Base-by-base conservation (phyloP, 1,140 invertebrate species). In the Doryteuthis pealeii region DNA sequence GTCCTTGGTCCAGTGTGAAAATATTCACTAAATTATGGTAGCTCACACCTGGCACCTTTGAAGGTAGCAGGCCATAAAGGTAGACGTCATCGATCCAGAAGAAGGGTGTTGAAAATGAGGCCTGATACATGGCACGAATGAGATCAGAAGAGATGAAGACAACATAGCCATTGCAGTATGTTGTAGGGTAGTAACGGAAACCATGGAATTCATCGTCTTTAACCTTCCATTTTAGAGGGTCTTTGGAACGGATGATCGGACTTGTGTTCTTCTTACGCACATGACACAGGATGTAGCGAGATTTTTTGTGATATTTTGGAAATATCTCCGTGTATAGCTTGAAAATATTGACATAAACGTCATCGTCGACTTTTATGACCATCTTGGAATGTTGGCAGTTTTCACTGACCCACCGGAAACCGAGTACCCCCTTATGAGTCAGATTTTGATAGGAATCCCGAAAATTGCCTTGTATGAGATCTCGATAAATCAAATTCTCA, bases 281-380 rank as follows among this genome's bases (percentile, higher is more conserved):
- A 32, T 83, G 78, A 68, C 82, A 83, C 15, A 62, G 62, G 28
- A 83, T 78, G 32, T 66, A 73, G 22, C 76, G 75, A 18, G 75
- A 71, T 30, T 70, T 74, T 30, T 77, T 74, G 14, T 71, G 33
- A n/a, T 74, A 26, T 58, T 72, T 75, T 15, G 73, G 71, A 18
- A 74, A 22, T 49, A 69, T 26, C 12, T 77, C 68, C 32, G 75
- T 49, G 26, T 79, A 69, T n/a, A 84, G 30, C 14, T 71, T 68
- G 43, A 92, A 92, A 14, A 95, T 82, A 87, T 96, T 93, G 28
- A 95, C 89, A 45, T 94, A 91, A 73, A 93, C 93, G 84, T 96
- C 95, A 87, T 96, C 95, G 85, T 97, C 95, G 85, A 94, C 92
- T 90, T 97, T 97, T 10, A 96, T 89, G 22, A 96, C 90, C 80